Base-by-base conservation (phyloP, 1,140 invertebrate species). In the Drosophila busckii region DNA sequence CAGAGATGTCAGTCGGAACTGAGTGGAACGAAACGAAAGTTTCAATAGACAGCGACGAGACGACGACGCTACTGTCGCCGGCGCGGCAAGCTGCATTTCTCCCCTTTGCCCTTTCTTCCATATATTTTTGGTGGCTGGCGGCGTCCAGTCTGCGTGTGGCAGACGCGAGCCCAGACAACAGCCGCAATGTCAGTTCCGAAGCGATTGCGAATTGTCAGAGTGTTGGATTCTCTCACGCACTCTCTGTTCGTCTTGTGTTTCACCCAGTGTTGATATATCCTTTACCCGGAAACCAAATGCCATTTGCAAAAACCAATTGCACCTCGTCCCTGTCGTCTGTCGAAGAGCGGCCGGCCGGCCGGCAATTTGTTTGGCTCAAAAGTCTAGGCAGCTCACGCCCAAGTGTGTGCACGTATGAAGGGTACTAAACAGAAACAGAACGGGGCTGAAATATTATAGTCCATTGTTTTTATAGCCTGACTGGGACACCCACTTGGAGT, bases 221-320 rank as follows among this genome's bases (percentile, higher is more conserved):
- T 82, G 76, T 80, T 82, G 73, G 70, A 54, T 80, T 80, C 75
- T 82, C 75, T 69, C 73, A 83, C 73, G 76, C 75, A 82, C 64
- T 69, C 32, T 44, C 22, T 2, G 15, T 6, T 16, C 38, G 44
- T 60, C 56, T 60, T 35, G 4, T 52, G 55, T 55, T 68, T 32
- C 70, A 55, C 44, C 49, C 7, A 19, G 12, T 45, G 40, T 35
- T 59, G 38, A 45, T 71, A 73, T 80, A 82, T 78, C 73, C 73
- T 80, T 78, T 64, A 73, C 62, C 73, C 73, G 73, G 73, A 78
- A 78, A 68, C 73, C 75, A 60, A 82, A 56, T 41, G 66, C 68
- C 73, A 78, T 78, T 78, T 64, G 54, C 71, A 53, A 78, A 56
- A 73, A 49, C 73, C n/a, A n/a, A 50, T 12, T 31, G 45, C 42